Evolutionary conservation across 2,888 invertebrate species (phyloP).

Genomic region (Andrena hattorfiana): DNA sequence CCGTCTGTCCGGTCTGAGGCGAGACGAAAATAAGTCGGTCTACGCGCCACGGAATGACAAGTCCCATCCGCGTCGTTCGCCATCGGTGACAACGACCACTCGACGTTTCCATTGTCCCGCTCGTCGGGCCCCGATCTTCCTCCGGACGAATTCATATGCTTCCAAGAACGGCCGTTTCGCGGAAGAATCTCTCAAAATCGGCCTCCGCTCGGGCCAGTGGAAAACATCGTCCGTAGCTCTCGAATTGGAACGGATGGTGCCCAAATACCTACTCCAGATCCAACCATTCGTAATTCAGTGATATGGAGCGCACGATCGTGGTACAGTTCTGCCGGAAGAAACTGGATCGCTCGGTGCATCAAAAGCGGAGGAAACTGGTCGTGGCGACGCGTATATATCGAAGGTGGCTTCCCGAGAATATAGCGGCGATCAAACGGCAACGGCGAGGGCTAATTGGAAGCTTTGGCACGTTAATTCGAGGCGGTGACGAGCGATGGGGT

Average conservation of each 20-base stretch:
- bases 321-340: not conserved
- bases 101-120: slow-evolving; percentile 72
- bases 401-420: slow-evolving; percentile 27
- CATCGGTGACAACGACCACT: slow-evolving; percentile 65
- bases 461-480: slow-evolving; percentile 73
- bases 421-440: slow-evolving; percentile 47
- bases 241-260: too few species aligned
- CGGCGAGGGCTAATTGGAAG: slow-evolving; percentile 72
- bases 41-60: slow-evolving; percentile 62
- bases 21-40: slow-evolving; percentile 71
- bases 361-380: not conserved
- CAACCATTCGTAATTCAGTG: too few species aligned
- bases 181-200: slow-evolving; percentile 35
- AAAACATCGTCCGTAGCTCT: too few species aligned
- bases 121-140: slow-evolving; percentile 40
- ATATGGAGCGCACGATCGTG: not conserved
- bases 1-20: slow-evolving; percentile 55
- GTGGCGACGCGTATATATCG: not conserved
- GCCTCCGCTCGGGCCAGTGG: not conserved
- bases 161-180: slow-evolving; percentile 52
- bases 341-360: not conserved
- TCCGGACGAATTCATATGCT: slow-evolving; percentile 48
- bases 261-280: too few species aligned
- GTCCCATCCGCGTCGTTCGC: slow-evolving; percentile 62
- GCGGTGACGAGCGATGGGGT: slow-evolving; percentile 59